Conservation (phyloP, 2,113 vertebrate genomes). For the Hystrix brachyura region DNA sequence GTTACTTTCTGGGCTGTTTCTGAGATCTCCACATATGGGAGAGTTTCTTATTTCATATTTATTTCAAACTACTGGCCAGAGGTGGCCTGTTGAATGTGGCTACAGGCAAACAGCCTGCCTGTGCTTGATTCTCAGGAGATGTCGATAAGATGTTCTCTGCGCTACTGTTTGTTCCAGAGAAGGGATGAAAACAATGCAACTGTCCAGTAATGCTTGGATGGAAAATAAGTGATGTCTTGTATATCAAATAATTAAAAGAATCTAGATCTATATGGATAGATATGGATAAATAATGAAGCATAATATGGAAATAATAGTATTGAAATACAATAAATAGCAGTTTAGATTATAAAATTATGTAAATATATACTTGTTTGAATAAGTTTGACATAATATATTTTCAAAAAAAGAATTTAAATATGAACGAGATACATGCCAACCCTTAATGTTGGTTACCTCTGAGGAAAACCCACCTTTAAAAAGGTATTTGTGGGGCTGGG, state of each 20-base stretch:
- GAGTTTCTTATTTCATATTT: not conserved
- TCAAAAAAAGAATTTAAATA: not conserved
- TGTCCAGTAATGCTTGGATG: not conserved
- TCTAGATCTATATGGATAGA: not conserved
- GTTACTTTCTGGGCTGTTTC: not conserved
- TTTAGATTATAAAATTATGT: not conserved
- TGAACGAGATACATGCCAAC: not conserved
- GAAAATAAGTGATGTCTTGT: not conserved
- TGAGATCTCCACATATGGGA: not conserved
- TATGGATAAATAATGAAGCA: not conserved
- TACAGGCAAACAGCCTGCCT: not conserved
- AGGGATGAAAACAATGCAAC: not conserved
- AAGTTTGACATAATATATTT: not conserved
- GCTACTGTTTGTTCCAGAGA: not conserved
- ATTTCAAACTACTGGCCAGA: not conserved
- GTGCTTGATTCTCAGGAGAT: not conserved
- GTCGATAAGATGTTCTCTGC: not conserved
- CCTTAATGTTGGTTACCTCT: not conserved
- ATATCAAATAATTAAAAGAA: not conserved
- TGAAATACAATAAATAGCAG: not conserved
- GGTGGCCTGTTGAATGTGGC: not conserved
- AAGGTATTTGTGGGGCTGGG: not conserved
- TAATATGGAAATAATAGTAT: not conserved
- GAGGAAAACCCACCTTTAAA: not conserved
- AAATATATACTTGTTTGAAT: not conserved